phyloP scores from a whole-genome alignment of 2,888 invertebrate species.

The Synanthedon tipuliformis region DNA sequence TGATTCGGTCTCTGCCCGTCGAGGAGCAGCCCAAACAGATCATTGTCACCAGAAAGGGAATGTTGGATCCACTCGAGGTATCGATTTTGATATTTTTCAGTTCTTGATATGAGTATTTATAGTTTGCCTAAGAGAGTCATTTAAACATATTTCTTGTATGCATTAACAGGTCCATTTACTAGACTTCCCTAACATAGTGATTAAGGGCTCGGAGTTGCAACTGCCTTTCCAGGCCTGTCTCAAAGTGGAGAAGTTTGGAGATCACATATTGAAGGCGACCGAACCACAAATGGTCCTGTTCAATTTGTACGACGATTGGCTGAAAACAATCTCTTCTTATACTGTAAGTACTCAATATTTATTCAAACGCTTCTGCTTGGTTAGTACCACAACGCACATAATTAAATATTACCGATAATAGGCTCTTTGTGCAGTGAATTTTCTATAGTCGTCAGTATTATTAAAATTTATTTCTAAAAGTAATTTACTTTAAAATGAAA shows the following conservation, averaged over 20 bases:
- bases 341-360: constrained; percentile 70
- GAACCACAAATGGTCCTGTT: constrained; percentile 99
- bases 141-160: not conserved
- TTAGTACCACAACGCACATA: too few species aligned
- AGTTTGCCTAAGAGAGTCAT: too few species aligned
- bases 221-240: constrained; percentile 98
- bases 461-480: not conserved
- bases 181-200: constrained; percentile 99
- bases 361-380: not conserved
- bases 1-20: constrained; percentile 98
- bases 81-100: too few species aligned
- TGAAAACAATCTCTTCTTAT: constrained; percentile 98
- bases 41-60: constrained; percentile 99
- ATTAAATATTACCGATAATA: too few species aligned
- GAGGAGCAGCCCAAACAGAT: constrained; percentile 99
- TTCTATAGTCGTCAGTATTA: not conserved
- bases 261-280: constrained; percentile 97
- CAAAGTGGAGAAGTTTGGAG: constrained; percentile 99
- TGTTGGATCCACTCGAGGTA: constrained; percentile 98
- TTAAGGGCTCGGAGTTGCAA: constrained; percentile 98
- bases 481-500: not conserved
- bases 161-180: constrained; percentile 88
- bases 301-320: constrained; percentile 99
- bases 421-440: not conserved
- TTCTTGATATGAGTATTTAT: too few species aligned